Evolutionary conservation across 2,888 invertebrate genomes (phyloP).

Genomic region (Rambutsinella grinnellia): DNA sequence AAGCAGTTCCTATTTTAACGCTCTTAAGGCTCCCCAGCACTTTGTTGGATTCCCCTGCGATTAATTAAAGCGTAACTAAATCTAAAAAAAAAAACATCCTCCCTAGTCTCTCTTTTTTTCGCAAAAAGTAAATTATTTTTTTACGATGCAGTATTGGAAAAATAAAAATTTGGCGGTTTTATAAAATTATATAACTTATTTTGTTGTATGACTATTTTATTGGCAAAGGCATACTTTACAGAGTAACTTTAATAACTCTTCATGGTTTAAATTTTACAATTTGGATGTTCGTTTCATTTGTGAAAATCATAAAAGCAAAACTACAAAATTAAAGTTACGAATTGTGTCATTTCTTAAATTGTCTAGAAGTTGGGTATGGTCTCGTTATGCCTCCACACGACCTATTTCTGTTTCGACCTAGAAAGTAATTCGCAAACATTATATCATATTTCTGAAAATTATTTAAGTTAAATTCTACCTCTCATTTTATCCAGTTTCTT

Average conservation of each 20-base stretch:
- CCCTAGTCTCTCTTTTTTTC: too few relatives aligned
- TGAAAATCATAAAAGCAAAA: too few relatives aligned
- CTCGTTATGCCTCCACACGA: not conserved
- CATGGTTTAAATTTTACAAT: not conserved
- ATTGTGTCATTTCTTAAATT: conserved; percentile 13
- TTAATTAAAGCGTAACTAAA: too few relatives aligned
- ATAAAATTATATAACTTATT: not conserved
- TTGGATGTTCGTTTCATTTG: not conserved
- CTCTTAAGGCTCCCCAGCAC: too few relatives aligned
- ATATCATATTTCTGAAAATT: not conserved
- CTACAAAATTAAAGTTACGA: too few relatives aligned
- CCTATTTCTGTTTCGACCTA: conserved; percentile 9
- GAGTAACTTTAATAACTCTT: too few relatives aligned
- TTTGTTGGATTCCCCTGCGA: too few relatives aligned
- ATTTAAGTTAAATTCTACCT: not conserved
- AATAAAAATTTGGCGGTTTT: conserved; percentile 24
- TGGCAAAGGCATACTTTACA: too few relatives aligned
- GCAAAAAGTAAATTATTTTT: conserved; percentile 25
- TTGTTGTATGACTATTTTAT: not conserved
- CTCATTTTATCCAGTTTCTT: conserved; percentile 46
- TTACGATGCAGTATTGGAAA: conserved; percentile 20
- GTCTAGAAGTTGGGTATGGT: conserved; percentile 3
- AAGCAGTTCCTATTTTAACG: not conserved
- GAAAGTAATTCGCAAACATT: not conserved
- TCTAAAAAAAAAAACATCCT: too few relatives aligned